Percentiles rank a stretch among this genome's conserved stretches.
Evolutionary conservation across 2,113 vertebrate species (phyloP).

Genomic region (Struthidea cinerea): DNA sequence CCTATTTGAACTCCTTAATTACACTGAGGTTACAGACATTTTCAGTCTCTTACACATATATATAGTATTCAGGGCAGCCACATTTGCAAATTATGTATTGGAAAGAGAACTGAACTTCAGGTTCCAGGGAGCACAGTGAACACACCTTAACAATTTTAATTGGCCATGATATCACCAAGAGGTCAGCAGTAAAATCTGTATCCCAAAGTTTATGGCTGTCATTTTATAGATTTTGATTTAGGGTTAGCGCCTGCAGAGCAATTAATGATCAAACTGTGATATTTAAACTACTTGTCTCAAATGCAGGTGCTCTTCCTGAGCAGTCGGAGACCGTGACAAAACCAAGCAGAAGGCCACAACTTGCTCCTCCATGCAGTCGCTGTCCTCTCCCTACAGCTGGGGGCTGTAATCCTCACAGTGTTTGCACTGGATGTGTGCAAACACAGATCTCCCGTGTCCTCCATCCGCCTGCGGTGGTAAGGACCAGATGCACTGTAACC

Average conservation of each 20-base stretch:
- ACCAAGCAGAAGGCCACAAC: not conserved
- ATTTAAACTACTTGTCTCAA: slow-evolving; percentile 11
- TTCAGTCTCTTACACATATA: not conserved
- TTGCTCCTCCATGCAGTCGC: not conserved
- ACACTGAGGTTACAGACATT: not conserved
- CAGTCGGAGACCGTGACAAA: not conserved
- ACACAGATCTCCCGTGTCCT: not conserved
- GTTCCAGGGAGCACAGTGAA: not conserved
- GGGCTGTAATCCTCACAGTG: not conserved
- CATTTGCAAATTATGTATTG: not conserved
- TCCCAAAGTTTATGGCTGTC: not conserved
- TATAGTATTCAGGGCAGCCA: not conserved
- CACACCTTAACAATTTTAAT: slow-evolving; percentile 17
- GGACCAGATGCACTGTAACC: not conserved
- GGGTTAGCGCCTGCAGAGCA: not conserved
- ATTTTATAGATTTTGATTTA: slow-evolving; percentile 41
- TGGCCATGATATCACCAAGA: not conserved
- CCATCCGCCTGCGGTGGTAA: fast-evolving
- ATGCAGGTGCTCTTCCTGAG: not conserved
- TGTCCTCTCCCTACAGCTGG: not conserved
- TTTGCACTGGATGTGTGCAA: slow-evolving; percentile 7
- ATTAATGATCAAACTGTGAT: slow-evolving; percentile 10
- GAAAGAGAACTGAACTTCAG: not conserved
- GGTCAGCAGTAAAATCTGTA: not conserved
- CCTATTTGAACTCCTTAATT: not conserved